Evolutionary conservation across 2,888 invertebrate genomes (phyloP).

Genomic region (Nomada ruficornis): DNA sequence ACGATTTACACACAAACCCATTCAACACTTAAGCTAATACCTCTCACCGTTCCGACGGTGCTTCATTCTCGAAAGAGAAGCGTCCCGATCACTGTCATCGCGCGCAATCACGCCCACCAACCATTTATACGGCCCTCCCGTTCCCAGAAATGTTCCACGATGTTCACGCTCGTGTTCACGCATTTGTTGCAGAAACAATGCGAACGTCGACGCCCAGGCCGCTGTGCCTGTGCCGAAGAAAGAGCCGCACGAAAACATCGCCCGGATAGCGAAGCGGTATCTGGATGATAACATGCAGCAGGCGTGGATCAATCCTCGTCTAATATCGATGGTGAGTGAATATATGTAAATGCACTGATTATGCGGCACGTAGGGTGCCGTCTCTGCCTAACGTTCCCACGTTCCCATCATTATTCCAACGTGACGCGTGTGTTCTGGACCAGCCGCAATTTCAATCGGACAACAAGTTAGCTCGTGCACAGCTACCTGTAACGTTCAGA

Average conservation of each 20-base stretch:
- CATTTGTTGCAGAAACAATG: constrained; percentile 79
- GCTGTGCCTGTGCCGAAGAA: constrained; percentile 77
- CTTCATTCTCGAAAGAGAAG: constrained; percentile 10
- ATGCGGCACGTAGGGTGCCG: constrained; percentile 54
- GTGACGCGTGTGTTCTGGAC: background rate
- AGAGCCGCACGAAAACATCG: constrained; percentile 83
- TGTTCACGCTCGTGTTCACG: constrained; percentile 36
- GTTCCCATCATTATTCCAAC: constrained; percentile 15
- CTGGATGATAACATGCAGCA: constrained; percentile 87
- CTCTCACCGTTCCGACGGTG: background rate
- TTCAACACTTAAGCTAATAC: background rate
- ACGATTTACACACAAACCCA: background rate
- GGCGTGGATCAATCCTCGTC: constrained; percentile 87
- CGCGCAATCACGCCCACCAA: constrained; percentile 43
- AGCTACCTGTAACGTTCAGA: constrained; percentile 10
- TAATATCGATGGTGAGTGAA: constrained; percentile 86
- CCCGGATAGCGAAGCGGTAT: constrained; percentile 85
- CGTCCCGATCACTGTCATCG: constrained; percentile 46
- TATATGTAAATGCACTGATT: constrained; percentile 71
- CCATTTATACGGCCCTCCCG: constrained; percentile 27
- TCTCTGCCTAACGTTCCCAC: constrained; percentile 37
- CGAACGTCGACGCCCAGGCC: constrained; percentile 76
- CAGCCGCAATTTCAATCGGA: constrained; percentile 54
- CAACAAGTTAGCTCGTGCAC: constrained; percentile 55
- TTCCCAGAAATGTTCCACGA: constrained; percentile 38